Evolutionary conservation across 1,140 invertebrate species (phyloP).

Genomic region (Solenopsis invicta): DNA sequence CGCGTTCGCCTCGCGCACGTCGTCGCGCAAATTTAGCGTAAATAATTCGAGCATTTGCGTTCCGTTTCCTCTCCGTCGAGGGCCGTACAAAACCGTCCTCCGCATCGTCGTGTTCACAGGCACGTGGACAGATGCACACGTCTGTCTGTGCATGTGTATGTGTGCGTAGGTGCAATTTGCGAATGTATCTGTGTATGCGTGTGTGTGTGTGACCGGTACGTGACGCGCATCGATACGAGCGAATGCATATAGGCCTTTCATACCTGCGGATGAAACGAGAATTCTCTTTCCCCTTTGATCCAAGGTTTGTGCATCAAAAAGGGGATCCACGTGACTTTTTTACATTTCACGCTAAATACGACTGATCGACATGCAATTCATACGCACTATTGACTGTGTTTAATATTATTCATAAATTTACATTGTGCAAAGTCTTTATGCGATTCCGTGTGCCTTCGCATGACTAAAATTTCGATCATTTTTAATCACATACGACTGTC

Average conservation of each 20-base stretch:
- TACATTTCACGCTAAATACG: conserved; percentile 16
- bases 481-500: background rate
- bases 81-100: background rate
- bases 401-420: background rate
- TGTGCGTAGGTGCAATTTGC: background rate
- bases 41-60: conserved; percentile 73
- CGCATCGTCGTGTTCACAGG: conserved; percentile 14
- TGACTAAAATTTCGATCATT: background rate
- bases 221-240: conserved; percentile 24
- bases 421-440: background rate
- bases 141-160: background rate
- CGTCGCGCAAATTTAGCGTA: conserved; percentile 77
- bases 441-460: background rate
- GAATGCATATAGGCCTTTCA: conserved; percentile 32
- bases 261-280: background rate
- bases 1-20: conserved; percentile 48
- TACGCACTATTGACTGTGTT: background rate
- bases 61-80: background rate
- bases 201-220: background rate
- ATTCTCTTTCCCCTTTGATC: conserved; percentile 16
- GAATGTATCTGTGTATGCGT: too few species aligned
- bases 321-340: background rate
- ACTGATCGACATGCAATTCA: conserved; percentile 10
- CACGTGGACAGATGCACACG: conserved; percentile 10
- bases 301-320: background rate